phyloP scores from a whole-genome alignment of 2,113 vertebrate genomes.

The Coreoperca whiteheadi region DNA sequence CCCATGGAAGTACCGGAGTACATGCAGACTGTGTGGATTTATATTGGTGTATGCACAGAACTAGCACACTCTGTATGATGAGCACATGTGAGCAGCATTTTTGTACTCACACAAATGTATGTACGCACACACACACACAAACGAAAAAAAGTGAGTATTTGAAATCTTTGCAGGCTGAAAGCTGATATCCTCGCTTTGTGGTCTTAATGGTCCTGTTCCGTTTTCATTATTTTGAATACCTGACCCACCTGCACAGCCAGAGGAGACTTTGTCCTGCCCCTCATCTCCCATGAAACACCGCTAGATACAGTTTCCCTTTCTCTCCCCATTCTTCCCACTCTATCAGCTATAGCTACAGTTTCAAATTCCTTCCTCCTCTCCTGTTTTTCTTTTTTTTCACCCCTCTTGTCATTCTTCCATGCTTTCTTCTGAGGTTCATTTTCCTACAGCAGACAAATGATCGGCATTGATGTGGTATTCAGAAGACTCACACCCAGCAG shows the following conservation, averaged over 20 bases:
- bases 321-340: constrained; percentile 53
- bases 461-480: constrained; percentile 55
- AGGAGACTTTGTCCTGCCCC: constrained; percentile 56
- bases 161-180: constrained; percentile 66
- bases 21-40: constrained; percentile 17
- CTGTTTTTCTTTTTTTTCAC: neutral
- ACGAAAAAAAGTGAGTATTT: constrained; percentile 28
- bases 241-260: constrained; percentile 75
- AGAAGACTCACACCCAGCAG: constrained; percentile 49
- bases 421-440: constrained; percentile 61
- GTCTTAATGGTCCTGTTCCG: constrained; percentile 76
- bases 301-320: constrained; percentile 72
- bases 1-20: constrained; percentile 8
- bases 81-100: neutral
- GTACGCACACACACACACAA: constrained; percentile 18
- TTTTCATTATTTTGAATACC: constrained; percentile 77
- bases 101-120: neutral
- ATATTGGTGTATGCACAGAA: constrained; percentile 16
- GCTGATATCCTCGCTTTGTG: constrained; percentile 69
- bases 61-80: constrained; percentile 6
- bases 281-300: constrained; percentile 43
- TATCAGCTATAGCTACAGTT: constrained; percentile 66
- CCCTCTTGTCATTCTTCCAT: constrained; percentile 36
- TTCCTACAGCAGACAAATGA: constrained; percentile 70
- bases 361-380: constrained; percentile 74